A percentile compares a stretch with the other conserved stretches of the same genome.
Evolutionary conservation across 2,113 vertebrate genomes (phyloP).

Genomic region (Bubo blakistoni): DNA sequence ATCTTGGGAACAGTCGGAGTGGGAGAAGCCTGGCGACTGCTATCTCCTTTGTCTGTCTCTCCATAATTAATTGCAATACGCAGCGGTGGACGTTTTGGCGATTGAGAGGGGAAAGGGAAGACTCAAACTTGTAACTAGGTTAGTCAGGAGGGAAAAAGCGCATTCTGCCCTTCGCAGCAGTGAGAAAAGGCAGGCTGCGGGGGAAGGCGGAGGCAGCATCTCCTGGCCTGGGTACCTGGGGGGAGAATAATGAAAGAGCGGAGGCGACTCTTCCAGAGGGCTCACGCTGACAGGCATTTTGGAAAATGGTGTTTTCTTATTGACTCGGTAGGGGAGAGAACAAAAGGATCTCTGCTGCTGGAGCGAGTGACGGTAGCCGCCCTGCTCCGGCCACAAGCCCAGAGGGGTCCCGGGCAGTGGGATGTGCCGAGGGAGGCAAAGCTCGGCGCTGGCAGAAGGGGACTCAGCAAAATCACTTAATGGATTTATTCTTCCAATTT

Average conservation of each 20-base stretch:
- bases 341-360: background rate
- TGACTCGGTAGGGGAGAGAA: background rate
- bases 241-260: background rate
- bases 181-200: background rate
- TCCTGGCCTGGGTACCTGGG: background rate
- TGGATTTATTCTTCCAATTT: background rate
- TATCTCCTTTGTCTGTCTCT: too few species aligned
- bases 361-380: background rate
- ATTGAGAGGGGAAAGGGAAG: background rate
- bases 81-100: background rate
- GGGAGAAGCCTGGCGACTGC: background rate
- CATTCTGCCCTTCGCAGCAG: background rate
- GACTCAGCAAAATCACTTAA: background rate
- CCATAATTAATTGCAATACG: rapidly evolving
- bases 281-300: background rate
- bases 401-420: rapidly evolving
- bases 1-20: background rate
- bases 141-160: background rate
- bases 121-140: background rate
- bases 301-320: background rate
- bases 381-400: background rate
- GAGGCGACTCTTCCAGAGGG: background rate
- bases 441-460: background rate
- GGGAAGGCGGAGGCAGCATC: background rate
- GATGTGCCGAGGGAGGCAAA: background rate